phyloP scores from a whole-genome alignment of 2,113 vertebrate genomes.

The Hyperoodon ampullatus region DNA sequence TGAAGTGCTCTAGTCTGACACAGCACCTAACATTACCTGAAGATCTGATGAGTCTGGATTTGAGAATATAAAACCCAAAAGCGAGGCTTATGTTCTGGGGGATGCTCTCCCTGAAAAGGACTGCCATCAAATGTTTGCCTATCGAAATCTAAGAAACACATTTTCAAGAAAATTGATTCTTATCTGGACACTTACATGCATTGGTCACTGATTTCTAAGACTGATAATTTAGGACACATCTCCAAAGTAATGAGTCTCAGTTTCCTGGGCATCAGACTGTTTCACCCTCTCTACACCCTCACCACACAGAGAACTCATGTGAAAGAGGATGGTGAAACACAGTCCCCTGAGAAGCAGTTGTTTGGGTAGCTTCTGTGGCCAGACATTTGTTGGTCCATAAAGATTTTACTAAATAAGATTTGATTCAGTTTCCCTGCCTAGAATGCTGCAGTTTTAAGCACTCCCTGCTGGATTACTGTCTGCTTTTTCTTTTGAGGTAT shows the following conservation, averaged over 20 bases:
- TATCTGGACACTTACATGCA: neutral
- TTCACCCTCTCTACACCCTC: neutral
- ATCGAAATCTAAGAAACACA: neutral
- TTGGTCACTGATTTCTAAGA: neutral
- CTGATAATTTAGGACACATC: neutral
- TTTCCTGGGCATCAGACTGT: neutral
- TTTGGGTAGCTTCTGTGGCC: constrained; percentile 11
- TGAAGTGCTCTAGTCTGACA: neutral
- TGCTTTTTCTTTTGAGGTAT: constrained; percentile 45
- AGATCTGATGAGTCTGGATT: neutral
- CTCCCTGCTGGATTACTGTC: constrained; percentile 56
- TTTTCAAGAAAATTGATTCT: constrained; percentile 21
- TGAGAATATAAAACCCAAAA: neutral
- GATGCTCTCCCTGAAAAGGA: neutral
- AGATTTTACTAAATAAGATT: constrained; percentile 58
- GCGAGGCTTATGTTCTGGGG: neutral
- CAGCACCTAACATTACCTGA: neutral
- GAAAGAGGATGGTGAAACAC: neutral
- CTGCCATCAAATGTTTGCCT: neutral
- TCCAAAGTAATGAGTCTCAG: neutral
- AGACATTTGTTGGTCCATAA: constrained; percentile 57
- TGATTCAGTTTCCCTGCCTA: constrained; percentile 59
- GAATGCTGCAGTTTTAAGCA: constrained; percentile 53
- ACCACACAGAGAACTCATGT: neutral
- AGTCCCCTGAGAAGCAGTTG: neutral